Base-by-base conservation (phyloP, 1,140 invertebrate genomes). In the Chymomyza costata region DNA sequence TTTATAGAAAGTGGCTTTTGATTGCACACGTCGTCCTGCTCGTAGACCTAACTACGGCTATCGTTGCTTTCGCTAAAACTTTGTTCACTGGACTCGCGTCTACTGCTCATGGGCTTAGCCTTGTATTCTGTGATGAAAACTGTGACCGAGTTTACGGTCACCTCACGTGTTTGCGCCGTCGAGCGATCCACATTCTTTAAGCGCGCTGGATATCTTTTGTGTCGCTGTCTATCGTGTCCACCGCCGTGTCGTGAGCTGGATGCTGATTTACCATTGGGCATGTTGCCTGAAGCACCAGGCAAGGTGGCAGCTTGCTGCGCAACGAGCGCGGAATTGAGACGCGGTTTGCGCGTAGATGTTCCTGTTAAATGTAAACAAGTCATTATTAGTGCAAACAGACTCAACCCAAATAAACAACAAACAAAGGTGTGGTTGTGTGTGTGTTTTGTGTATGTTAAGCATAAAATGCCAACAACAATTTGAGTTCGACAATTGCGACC, bases 121-220 rank as follows among this genome's bases (percentile, higher is more conserved):
- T 97, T 95, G 86, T 97, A 98, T 86, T 98, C 97, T 34, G 96
- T 98, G 69, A 98, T 97, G 41, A 97, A 92, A 30, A 98, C 96
- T 14, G 97, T 98, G 18, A 98, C 94, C 84, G 96, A 96, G 82
- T 97, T 97, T 0, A 98, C 96, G 25, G 97, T 98, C 47, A 98
- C 95, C 86, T 96, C 95, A 84, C 96, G 92, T 21, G 95, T 94
- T 76, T 95, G 92, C 14, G 93, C 95, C 19, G 93, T 85, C 8
- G 84, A 84, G 3, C 84, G 59, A 56, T 86, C 84, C 13, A 86
- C 87, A 86, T 97, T 97, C 87, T 95, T 96, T 69, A 97, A 91
- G 58, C 94, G 89, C 2, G 94, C 93, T 38, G 91, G 91, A 84
- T 91, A 76, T 53, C 87, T 85, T 86, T 90, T 88, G 82, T 90